Percentiles rank a stretch among this genome's conserved stretches.
Conservation (phyloP, 2,888 invertebrate species). For the Drosophila ezoana region DNA sequence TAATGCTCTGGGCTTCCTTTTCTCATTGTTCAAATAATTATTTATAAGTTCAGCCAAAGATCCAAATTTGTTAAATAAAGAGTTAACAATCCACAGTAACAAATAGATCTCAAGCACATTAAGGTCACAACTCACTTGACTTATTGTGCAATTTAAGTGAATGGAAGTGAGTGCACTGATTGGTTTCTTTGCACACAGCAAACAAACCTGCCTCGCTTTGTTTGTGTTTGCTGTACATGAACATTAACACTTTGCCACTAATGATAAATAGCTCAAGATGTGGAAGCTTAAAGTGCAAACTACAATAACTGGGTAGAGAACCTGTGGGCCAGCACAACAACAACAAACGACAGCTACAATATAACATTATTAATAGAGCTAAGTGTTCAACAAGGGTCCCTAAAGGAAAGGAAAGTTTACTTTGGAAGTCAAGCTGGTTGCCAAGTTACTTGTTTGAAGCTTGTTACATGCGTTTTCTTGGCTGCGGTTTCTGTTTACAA, state of each 20-base stretch:
- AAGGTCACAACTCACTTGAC: conserved; percentile 9
- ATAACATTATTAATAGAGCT: conserved; percentile 36
- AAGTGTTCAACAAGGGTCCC: conserved; percentile 19
- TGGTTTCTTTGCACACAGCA: conserved; percentile 14
- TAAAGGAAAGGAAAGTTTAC: conserved; percentile 16
- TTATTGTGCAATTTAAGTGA: conserved; percentile 1
- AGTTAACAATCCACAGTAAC: not conserved
- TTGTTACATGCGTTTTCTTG: conserved; percentile 23
- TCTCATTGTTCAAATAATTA: conserved; percentile 45
- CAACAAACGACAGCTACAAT: conserved; percentile 29
- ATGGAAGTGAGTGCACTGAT: conserved; percentile 18
- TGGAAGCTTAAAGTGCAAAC: conserved; percentile 19
- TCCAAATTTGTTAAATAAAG: not conserved
- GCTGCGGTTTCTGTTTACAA: conserved; percentile 23
- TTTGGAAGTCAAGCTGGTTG: conserved; percentile 27
- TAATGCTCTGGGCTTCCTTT: conserved; percentile 22
- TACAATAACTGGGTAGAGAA: conserved; percentile 13
- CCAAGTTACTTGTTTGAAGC: conserved; percentile 27
- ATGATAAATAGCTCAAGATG: conserved; percentile 42
- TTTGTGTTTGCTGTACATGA: conserved; percentile 41
- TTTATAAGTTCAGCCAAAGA: conserved; percentile 36
- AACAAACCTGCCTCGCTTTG: conserved; percentile 26
- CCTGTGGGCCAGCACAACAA: conserved; percentile 22
- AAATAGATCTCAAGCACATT: not conserved
- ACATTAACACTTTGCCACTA: conserved; percentile 49